Conservation (phyloP, 2,797 vertebrate genomes). For the Buceros bicornis region DNA sequence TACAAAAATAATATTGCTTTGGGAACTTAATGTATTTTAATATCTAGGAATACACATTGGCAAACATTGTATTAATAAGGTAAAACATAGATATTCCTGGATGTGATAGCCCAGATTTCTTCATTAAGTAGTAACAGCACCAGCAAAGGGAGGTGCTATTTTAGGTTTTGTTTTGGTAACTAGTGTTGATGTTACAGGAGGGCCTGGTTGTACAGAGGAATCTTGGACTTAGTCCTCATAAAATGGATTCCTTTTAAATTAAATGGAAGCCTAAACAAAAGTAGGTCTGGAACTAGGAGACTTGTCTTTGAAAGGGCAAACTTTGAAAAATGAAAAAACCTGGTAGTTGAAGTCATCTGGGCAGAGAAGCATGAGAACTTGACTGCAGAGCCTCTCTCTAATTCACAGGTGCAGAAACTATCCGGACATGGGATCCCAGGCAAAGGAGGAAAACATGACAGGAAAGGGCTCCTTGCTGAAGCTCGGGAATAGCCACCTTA, state of each 20-base stretch:
- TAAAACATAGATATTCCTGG: slow-evolving; percentile 47
- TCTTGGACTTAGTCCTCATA: slow-evolving; percentile 42
- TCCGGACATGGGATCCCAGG: not conserved
- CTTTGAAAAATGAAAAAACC: slow-evolving; percentile 34
- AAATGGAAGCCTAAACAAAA: slow-evolving; percentile 68
- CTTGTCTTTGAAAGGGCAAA: slow-evolving; percentile 55
- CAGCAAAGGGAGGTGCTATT: slow-evolving; percentile 48
- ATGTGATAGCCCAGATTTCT: slow-evolving; percentile 24
- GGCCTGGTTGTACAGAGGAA: slow-evolving; percentile 42
- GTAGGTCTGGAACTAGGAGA: slow-evolving; percentile 22
- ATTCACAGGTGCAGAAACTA: not conserved
- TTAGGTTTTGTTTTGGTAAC: slow-evolving; percentile 73
- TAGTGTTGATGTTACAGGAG: slow-evolving; percentile 62
- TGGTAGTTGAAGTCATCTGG: slow-evolving; percentile 27
- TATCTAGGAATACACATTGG: slow-evolving; percentile 51
- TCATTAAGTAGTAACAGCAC: slow-evolving; percentile 46
- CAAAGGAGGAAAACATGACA: not conserved
- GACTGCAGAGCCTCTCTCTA: not conserved
- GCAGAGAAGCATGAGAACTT: not conserved
- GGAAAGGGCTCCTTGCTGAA: not conserved
- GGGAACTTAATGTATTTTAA: slow-evolving; percentile 22
- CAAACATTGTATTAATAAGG: slow-evolving; percentile 39
- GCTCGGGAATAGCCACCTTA: slow-evolving; percentile 24
- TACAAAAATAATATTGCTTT: slow-evolving; percentile 48
- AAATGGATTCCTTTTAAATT: slow-evolving; percentile 70